Evolutionary conservation across 2,888 invertebrate genomes (phyloP).

Genomic region (Diarsia mendica): DNA sequence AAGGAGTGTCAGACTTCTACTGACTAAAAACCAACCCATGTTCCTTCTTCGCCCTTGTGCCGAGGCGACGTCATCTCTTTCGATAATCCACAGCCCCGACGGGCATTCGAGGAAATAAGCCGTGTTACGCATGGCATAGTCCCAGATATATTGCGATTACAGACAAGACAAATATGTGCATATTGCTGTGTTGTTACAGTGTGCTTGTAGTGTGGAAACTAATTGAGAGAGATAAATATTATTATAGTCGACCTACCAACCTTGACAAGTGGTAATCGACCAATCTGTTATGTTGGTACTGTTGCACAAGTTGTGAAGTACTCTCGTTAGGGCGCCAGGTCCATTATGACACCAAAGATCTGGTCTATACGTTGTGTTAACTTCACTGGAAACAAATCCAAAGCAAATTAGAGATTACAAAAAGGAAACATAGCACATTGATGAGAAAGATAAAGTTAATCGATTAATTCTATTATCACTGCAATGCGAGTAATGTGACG

Average conservation of each 20-base stretch:
- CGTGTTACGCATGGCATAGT: too few relatives aligned
- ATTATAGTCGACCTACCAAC: conserved; percentile 20
- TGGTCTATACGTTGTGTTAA: conserved; percentile 85
- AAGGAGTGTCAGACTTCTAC: too few relatives aligned
- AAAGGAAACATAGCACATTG: not conserved
- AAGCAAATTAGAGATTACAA: not conserved
- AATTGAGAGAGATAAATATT: not conserved
- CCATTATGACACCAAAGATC: conserved; percentile 91
- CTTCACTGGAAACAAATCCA: conserved; percentile 44
- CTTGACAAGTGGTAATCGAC: conserved; percentile 57
- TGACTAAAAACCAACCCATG: too few relatives aligned
- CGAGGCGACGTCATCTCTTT: too few relatives aligned
- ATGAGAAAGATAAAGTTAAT: not conserved
- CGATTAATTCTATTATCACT: not conserved
- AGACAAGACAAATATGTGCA: too few relatives aligned
- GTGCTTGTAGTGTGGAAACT: too few relatives aligned
- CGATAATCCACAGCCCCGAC: too few relatives aligned
- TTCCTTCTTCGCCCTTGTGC: too few relatives aligned
- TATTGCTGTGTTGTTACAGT: too few relatives aligned
- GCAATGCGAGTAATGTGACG: too few relatives aligned
- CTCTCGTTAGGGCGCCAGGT: conserved; percentile 93
- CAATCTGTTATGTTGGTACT: conserved; percentile 79
- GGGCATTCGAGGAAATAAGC: too few relatives aligned
- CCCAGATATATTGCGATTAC: too few relatives aligned
- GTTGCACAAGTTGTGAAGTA: conserved; percentile 90